Evolutionary conservation across 2,888 invertebrate genomes (phyloP), one percentile per base, ranked within the genome.

Genomic region (Perithous albicinctus): DNA sequence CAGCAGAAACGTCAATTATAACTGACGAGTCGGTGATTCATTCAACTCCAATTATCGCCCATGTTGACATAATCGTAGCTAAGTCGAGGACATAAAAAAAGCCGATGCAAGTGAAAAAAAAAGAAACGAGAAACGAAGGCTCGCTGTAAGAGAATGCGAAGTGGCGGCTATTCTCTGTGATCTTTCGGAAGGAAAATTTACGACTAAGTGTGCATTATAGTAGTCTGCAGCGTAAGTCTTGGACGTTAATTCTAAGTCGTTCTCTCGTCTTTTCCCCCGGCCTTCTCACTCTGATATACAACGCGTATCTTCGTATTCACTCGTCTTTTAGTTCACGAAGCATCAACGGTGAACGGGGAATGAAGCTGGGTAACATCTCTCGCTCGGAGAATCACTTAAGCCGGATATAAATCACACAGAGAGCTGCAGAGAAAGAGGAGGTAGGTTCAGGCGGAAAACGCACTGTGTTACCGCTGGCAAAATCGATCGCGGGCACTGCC

Each of bases 181-280:
- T 85, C 81, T 83, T 84, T 84, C 61, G 69, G 72, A 72, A 80
- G 32, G 80, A 76, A 83, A 82, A 84, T 85, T 85, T 85, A 85
- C 83, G 85, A 82, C 83, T 72, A 56, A 70, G 84, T 61, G 32
- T 12, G 75, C 61, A 41, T 78, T 61, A 76, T 76, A 78, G 78
- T 76, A 78, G 70, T 76, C 51, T 29, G 64, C 73, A n/a, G 41
- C 63, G 64, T 35, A 82, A 78, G 67, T 76, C 78, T 43, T 43
- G 66, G 67, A 82, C 72, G 84, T 85, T 84, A 83, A 85, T 85
- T 83, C 83, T 80, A 79, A 83, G 83, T 85, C 84, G 82, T 78
- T 84, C 67, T 78, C 61, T 61, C 67, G 73, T 76, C 74, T 78
- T 69, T 23, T 12, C 56, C 54, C 32, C 41, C 35, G 18, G 66